These are phyloP conservation scores for Boloria selene DNA, from an alignment of 2,888 invertebrate species.

Conservation along the genomic window DNA sequence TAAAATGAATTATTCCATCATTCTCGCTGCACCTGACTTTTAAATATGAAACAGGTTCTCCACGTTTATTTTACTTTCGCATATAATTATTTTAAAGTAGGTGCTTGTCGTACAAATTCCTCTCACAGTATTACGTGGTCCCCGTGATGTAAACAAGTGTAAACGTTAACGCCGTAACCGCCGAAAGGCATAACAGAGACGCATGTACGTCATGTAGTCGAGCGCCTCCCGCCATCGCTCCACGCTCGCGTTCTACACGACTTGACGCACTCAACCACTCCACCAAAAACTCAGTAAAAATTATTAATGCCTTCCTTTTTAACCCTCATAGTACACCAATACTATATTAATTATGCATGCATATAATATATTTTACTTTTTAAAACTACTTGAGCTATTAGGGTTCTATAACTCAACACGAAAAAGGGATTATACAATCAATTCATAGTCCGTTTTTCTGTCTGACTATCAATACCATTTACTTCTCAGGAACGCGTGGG, in stretches of 20 bases:
- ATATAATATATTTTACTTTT: conserved; percentile 3
- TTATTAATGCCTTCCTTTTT: conserved; percentile 17
- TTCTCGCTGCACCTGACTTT: conserved; percentile 5
- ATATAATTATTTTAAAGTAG: conserved; percentile 23
- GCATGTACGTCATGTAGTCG: conserved; percentile 50
- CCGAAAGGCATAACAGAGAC: conserved; percentile 44
- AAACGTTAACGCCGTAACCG: conserved; percentile 37
- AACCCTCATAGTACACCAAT: conserved; percentile 16
- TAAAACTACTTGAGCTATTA: neutral
- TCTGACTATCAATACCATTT: too few relatives aligned
- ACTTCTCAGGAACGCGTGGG: too few relatives aligned
- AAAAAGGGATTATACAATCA: too few relatives aligned
- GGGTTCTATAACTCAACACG: too few relatives aligned
- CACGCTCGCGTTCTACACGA: conserved; percentile 23
- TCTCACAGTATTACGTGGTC: conserved; percentile 10
- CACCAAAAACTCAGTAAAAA: conserved; percentile 20
- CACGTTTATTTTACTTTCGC: conserved; percentile 13
- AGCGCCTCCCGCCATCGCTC: conserved; percentile 35
- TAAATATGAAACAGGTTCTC: conserved; percentile 14
- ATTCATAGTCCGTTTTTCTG: too few relatives aligned
- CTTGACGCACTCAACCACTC: conserved; percentile 23
- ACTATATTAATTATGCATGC: conserved; percentile 6
- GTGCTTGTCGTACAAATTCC: conserved; percentile 14
- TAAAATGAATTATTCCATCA: conserved; percentile 15
- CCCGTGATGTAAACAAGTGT: conserved; percentile 35